These are phyloP conservation scores for Ceyx melanurus DNA, from an alignment of 2,113 vertebrate species.

Conservation along the genomic window DNA sequence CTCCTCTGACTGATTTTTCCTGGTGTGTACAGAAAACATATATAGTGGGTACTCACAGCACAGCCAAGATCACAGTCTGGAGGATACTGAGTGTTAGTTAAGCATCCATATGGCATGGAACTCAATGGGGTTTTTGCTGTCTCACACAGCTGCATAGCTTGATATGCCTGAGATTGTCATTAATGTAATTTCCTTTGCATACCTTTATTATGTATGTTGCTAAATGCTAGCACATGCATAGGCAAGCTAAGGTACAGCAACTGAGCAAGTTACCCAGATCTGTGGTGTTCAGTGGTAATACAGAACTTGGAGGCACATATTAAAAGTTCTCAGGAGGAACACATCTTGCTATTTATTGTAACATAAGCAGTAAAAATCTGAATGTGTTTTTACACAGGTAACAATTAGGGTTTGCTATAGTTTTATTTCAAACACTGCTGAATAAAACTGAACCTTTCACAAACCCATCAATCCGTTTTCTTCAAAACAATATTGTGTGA, in stretches of 20 bases:
- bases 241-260: not conserved
- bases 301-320: not conserved
- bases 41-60: not conserved
- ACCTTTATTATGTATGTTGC: not conserved
- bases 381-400: conserved; percentile 49
- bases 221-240: not conserved
- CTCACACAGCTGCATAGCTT: not conserved
- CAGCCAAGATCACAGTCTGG: not conserved
- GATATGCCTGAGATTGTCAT: not conserved
- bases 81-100: not conserved
- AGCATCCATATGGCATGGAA: not conserved
- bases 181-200: not conserved
- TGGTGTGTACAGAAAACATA: not conserved
- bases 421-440: conserved; percentile 23
- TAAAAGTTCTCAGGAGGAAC: conserved; percentile 38
- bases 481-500: conserved; percentile 44
- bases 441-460: conserved; percentile 45
- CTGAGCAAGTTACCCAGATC: not conserved
- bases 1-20: not conserved
- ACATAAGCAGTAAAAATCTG: conserved; percentile 53
- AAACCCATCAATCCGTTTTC: conserved; percentile 12
- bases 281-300: not conserved
- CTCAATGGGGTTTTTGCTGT: not conserved
- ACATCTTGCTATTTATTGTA: conserved; percentile 45
- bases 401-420: conserved; percentile 26